These are phyloP conservation scores for Rhagoletis zephyria DNA, from an alignment of 1,140 invertebrate species.

Conservation along the genomic window DNA sequence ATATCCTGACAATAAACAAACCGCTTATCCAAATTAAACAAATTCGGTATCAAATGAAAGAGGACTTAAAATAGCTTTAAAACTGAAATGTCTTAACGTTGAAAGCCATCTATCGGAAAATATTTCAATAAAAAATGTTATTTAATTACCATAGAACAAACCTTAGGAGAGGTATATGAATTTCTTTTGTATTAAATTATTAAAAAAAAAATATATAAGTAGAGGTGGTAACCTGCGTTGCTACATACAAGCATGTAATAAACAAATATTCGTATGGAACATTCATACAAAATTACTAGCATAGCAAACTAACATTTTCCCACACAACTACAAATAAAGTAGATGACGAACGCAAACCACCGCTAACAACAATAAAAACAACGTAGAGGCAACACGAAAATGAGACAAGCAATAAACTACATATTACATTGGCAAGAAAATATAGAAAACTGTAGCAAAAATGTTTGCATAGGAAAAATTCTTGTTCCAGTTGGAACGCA, in stretches of 20 bases:
- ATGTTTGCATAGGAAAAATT: slow-evolving; percentile 14
- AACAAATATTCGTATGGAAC: not conserved
- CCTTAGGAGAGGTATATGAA: no score
- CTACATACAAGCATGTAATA: not conserved
- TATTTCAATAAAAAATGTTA: no score
- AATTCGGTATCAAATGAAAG: no score
- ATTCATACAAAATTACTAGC: not conserved
- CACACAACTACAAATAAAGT: not conserved
- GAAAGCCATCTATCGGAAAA: no score
- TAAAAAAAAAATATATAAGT: no score
- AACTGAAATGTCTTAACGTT: no score
- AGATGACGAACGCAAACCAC: not conserved
- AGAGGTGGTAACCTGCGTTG: no score
- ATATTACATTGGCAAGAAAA: not conserved
- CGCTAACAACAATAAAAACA: not conserved
- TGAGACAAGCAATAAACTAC: not conserved
- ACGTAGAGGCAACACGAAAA: not conserved
- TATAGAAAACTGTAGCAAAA: slow-evolving; percentile 2
- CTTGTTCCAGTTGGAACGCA: not conserved
- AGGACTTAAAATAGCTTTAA: no score
- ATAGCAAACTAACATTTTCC: not conserved
- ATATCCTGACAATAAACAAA: no score
- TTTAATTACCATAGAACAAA: no score
- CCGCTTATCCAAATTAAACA: no score
- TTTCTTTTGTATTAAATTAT: no score